These are phyloP conservation scores for Drosophila triauraria DNA, from an alignment of 1,140 invertebrate species.

Conservation along the genomic window DNA sequence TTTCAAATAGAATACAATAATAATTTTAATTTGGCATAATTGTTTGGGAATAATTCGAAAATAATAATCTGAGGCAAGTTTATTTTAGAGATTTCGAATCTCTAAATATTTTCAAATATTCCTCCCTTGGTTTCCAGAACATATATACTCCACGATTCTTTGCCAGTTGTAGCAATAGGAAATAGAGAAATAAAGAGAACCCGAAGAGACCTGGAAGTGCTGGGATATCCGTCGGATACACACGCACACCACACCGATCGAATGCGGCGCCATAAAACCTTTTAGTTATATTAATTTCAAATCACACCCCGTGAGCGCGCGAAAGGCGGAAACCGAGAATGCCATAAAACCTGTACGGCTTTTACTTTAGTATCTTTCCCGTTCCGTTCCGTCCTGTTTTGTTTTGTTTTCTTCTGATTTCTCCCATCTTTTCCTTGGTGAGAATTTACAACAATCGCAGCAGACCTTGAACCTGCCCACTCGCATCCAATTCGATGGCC, in stretches of 20 bases:
- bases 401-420: neutral
- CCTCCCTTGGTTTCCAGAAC: too few species aligned
- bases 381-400: neutral
- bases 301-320: slow-evolving; percentile 49
- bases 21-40: too few species aligned
- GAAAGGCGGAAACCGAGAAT: slow-evolving; percentile 60
- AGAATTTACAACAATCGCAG: slow-evolving; percentile 48
- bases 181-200: slow-evolving; percentile 11
- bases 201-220: neutral
- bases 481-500: slow-evolving; percentile 36
- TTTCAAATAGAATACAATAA: too few species aligned
- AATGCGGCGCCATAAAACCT: slow-evolving; percentile 68
- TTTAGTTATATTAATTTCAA: slow-evolving; percentile 82
- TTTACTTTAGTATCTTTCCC: slow-evolving; percentile 10
- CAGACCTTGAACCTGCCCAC: slow-evolving; percentile 71
- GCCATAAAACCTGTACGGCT: slow-evolving; percentile 65
- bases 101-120: too few species aligned
- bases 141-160: neutral
- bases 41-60: too few species aligned
- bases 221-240: slow-evolving; percentile 53
- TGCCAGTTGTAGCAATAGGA: neutral
- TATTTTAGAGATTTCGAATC: too few species aligned
- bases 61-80: too few species aligned
- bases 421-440: neutral
- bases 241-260: slow-evolving; percentile 16